Evolutionary conservation across 30 jellyfish, hydroid and myxozoan genomes (phyloP).

Genomic region (Aurelia sp.): DNA sequence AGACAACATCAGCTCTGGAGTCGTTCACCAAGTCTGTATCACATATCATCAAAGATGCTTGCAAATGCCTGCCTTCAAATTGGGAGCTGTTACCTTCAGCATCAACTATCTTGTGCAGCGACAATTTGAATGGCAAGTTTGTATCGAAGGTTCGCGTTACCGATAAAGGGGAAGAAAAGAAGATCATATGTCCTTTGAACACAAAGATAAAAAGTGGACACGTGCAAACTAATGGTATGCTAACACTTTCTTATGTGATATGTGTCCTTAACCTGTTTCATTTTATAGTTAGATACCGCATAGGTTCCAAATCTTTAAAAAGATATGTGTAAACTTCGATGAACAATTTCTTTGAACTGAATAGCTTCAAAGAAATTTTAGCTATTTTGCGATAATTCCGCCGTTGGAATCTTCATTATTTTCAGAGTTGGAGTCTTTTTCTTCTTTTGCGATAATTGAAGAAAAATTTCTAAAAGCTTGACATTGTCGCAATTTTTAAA

Average conservation of each 20-base stretch:
- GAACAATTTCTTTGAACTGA: too few species aligned
- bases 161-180: constrained; percentile 25
- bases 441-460: too few species aligned
- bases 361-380: too few species aligned
- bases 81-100: constrained; percentile 8
- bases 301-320: too few species aligned
- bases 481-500: too few species aligned
- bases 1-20: constrained; percentile 27
- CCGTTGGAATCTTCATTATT: too few species aligned
- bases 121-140: constrained; percentile 75
- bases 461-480: too few species aligned
- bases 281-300: too few species aligned
- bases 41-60: constrained; percentile 38
- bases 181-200: constrained; percentile 51
- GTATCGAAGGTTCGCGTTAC: constrained; percentile 36
- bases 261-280: background rate
- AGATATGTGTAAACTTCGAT: too few species aligned
- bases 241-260: too few species aligned
- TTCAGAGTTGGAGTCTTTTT: too few species aligned
- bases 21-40: constrained; percentile 26
- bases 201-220: constrained; percentile 44
- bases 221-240: constrained; percentile 71
- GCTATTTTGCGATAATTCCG: too few species aligned
- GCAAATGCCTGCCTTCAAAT: constrained; percentile 57
- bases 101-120: constrained; percentile 67